Percentiles rank a stretch among this genome's conserved stretches.
Evolutionary conservation across 2,113 vertebrate genomes (phyloP).

Genomic region (Silurus meridionalis): DNA sequence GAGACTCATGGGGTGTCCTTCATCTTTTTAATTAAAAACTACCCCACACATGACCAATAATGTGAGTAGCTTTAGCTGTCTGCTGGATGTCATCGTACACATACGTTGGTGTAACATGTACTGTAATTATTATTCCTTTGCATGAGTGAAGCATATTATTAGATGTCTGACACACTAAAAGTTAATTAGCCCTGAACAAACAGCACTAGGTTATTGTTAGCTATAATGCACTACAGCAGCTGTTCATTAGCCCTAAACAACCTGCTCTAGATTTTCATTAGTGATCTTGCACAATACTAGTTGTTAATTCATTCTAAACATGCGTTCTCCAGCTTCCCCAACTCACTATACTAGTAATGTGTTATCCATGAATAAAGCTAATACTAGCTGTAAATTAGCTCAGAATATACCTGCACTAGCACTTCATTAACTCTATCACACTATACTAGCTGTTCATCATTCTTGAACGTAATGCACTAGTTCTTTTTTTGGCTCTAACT

Average conservation of each 20-base stretch:
- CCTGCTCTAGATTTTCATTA: background rate
- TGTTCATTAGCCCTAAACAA: background rate
- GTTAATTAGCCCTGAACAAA: background rate
- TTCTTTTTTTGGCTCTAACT: too few relatives aligned
- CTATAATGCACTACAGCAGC: background rate
- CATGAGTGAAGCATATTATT: background rate
- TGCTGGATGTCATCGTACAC: background rate
- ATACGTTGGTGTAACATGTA: background rate
- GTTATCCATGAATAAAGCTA: background rate
- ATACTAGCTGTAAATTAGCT: background rate
- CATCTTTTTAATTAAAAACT: slow-evolving; percentile 44
- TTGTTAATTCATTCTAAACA: background rate
- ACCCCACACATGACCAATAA: slow-evolving; percentile 26
- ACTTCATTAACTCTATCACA: too few relatives aligned
- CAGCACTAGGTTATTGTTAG: background rate
- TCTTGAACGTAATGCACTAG: background rate
- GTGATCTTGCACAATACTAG: background rate
- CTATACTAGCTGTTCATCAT: background rate
- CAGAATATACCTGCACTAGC: background rate
- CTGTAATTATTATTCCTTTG: background rate
- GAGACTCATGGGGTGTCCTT: slow-evolving; percentile 18
- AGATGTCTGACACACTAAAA: background rate
- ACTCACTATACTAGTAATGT: background rate
- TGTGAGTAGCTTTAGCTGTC: slow-evolving; percentile 18
- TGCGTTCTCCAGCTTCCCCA: background rate